phyloP scores from a whole-genome alignment of 2,888 invertebrate species.

The Exocentrus adspersus region DNA sequence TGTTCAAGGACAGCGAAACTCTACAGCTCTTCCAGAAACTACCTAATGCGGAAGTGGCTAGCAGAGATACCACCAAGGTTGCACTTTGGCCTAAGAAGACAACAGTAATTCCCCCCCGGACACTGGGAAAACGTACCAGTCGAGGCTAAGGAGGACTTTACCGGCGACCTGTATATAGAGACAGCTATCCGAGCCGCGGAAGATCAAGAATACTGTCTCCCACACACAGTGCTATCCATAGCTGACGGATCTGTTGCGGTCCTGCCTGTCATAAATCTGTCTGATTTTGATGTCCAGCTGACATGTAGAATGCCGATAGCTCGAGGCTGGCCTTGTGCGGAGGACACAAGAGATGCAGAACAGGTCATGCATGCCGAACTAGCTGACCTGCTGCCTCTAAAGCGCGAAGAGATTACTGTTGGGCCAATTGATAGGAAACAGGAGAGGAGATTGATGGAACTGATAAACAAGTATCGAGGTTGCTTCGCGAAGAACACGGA shows the following conservation, averaged over 20 bases:
- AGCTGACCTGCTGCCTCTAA: not conserved
- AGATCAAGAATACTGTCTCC: not conserved
- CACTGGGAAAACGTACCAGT: not conserved
- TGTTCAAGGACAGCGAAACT: not conserved
- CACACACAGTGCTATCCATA: not conserved
- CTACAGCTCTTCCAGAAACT: not conserved
- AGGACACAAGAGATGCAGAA: not conserved
- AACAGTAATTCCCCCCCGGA: not conserved
- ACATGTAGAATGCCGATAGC: not conserved
- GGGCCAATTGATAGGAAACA: not conserved
- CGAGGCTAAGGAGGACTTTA: not conserved
- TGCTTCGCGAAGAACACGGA: not conserved
- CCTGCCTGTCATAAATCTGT: not conserved
- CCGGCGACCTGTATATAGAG: not conserved
- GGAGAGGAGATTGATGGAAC: not conserved
- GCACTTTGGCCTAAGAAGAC: not conserved
- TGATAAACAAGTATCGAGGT: not conserved
- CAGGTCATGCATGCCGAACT: not conserved
- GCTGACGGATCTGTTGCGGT: not conserved
- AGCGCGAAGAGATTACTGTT: not conserved
- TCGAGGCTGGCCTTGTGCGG: not conserved
- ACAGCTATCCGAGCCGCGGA: not conserved
- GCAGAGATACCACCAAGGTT: not conserved
- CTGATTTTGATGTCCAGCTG: not conserved
- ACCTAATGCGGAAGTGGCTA: not conserved